Evolutionary conservation across 2,888 invertebrate genomes (phyloP).

Genomic region (Mechanitis messenoides): DNA sequence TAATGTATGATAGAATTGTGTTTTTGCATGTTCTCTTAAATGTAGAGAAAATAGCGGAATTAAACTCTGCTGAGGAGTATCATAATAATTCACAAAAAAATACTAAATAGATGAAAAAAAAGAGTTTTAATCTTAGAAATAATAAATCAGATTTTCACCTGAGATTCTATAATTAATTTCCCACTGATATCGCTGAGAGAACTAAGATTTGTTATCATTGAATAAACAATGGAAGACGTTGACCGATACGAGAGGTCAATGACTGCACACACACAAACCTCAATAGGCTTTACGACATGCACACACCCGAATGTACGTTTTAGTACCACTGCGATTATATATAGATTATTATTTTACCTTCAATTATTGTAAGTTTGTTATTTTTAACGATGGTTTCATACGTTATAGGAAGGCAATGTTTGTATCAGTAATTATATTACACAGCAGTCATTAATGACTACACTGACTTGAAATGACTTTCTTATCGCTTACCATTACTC

Average conservation of each 20-base stretch:
- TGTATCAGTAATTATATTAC: no score
- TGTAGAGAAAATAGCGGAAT: background rate
- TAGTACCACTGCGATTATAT: background rate
- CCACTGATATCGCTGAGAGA: constrained; percentile 3
- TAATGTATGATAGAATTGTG: background rate
- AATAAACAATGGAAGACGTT: constrained; percentile 24
- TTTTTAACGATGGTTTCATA: no score
- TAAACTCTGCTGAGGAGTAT: no score
- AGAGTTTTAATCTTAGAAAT: background rate
- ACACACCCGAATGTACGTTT: background rate
- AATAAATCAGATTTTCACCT: background rate
- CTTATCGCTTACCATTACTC: background rate
- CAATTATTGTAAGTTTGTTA: background rate
- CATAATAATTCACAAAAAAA: no score
- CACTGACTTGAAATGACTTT: constrained; percentile 2
- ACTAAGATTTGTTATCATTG: constrained; percentile 19
- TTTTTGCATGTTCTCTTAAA: background rate
- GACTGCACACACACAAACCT: constrained; percentile 13
- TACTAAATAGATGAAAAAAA: no score
- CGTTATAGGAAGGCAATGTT: no score
- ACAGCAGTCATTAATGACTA: background rate
- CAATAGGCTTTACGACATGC: constrained; percentile 1
- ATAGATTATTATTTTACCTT: background rate
- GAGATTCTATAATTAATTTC: background rate
- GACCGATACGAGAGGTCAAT: constrained; percentile 27